Evolutionary conservation across 2,113 vertebrate genomes (phyloP).

Genomic region (Spilogale gracilis): DNA sequence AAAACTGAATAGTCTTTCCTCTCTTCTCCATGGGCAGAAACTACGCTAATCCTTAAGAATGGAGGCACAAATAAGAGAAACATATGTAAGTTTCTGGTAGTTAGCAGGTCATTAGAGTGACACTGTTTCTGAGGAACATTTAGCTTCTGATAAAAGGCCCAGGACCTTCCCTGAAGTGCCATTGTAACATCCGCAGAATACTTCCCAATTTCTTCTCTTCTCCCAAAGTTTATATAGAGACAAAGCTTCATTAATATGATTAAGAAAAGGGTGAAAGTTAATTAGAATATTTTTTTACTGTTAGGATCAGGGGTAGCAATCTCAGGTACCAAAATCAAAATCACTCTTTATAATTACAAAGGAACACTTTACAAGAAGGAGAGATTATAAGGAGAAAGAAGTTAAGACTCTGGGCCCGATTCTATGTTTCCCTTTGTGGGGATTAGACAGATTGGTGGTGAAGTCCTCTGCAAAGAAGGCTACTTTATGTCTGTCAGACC

Average conservation of each 20-base stretch:
- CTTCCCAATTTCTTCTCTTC: background rate
- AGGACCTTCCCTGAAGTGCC: background rate
- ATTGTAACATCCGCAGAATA: background rate
- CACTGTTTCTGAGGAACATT: background rate
- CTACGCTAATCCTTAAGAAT: background rate
- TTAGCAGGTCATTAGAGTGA: background rate
- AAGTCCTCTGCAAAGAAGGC: background rate
- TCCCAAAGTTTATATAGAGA: background rate
- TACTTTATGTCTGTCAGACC: background rate
- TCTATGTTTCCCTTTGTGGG: background rate
- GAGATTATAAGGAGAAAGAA: background rate
- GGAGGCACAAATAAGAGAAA: background rate
- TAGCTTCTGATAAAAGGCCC: background rate
- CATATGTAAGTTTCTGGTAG: background rate
- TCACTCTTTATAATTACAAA: background rate
- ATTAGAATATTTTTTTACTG: background rate
- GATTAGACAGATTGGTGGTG: background rate
- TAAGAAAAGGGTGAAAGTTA: background rate
- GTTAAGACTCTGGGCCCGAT: background rate
- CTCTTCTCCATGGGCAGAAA: background rate
- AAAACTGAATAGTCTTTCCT: background rate
- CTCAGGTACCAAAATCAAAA: conserved; percentile 13
- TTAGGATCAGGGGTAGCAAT: background rate
- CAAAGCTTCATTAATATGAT: background rate
- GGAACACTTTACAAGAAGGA: background rate